Evolutionary conservation across 2,888 invertebrate genomes (phyloP).

Genomic region (Eulithis prunata): DNA sequence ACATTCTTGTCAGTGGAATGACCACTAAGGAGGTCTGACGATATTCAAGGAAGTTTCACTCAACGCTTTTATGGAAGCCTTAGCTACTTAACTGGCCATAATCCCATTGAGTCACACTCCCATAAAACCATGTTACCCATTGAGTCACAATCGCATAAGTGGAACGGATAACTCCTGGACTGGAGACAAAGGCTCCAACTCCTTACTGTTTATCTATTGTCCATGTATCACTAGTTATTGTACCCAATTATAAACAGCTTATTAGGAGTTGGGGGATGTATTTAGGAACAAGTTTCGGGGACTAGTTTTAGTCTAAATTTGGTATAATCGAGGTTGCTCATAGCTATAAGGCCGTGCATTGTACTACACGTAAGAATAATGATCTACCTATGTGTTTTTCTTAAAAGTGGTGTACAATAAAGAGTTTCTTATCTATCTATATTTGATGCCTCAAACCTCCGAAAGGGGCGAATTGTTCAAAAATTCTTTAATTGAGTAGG

Average conservation of each 20-base stretch:
- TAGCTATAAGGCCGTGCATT: too few relatives aligned
- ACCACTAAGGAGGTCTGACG: too few relatives aligned
- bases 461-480: too few relatives aligned
- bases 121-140: background rate
- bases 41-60: too few relatives aligned
- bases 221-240: constrained; percentile 34
- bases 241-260: constrained; percentile 40
- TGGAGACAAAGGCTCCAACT: constrained; percentile 19
- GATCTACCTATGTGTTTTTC: too few relatives aligned
- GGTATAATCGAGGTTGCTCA: too few relatives aligned
- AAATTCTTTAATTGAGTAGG: too few relatives aligned
- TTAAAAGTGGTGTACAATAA: too few relatives aligned
- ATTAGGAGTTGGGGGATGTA: constrained; percentile 23
- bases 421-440: too few relatives aligned
- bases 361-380: too few relatives aligned
- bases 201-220: constrained; percentile 24
- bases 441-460: too few relatives aligned
- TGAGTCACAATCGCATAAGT: constrained; percentile 11
- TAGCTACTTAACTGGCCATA: constrained; percentile 7
- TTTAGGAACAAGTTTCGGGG: constrained; percentile 1
- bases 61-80: background rate
- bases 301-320: background rate
- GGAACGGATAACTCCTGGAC: constrained; percentile 14
- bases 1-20: too few relatives aligned
- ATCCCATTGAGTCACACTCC: constrained; percentile 15